A percentile compares a stretch with the other conserved stretches of the same genome.
Evolutionary conservation across 1,140 invertebrate species (phyloP).

Genomic region (Homalodisca vitripennis): DNA sequence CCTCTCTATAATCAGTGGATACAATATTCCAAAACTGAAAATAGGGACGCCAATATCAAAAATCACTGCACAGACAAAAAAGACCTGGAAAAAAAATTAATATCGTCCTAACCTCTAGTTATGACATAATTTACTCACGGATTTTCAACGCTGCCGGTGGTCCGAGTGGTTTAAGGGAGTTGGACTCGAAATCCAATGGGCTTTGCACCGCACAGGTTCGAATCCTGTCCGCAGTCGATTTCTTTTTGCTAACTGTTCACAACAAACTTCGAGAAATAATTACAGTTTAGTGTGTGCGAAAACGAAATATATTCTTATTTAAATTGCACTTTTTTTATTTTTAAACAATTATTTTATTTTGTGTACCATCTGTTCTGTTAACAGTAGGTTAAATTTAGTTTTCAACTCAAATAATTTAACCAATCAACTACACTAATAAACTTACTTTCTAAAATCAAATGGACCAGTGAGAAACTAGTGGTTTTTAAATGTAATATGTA

Average conservation of each 20-base stretch:
- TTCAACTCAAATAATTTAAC: not conserved
- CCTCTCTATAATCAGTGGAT: not conserved
- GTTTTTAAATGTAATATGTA: too few relatives aligned
- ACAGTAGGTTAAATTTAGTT: not conserved
- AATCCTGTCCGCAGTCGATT: not conserved
- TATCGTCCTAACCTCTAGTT: not conserved
- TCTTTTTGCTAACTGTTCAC: not conserved
- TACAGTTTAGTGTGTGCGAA: not conserved
- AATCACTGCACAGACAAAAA: not conserved
- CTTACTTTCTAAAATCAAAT: not conserved
- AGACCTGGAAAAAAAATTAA: not conserved
- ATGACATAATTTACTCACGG: not conserved
- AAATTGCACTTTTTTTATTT: not conserved
- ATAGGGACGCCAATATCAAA: not conserved
- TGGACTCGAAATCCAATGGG: not conserved
- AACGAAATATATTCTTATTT: not conserved
- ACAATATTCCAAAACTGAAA: not conserved
- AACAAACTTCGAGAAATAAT: not conserved
- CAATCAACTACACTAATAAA: not conserved
- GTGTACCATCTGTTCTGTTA: not conserved
- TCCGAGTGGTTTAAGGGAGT: too few relatives aligned
- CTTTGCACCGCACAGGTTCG: not conserved
- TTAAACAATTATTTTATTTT: not conserved
- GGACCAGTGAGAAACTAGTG: too few relatives aligned
- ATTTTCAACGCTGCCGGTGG: not conserved